Evolutionary conservation across 2,113 vertebrate genomes (phyloP).

Genomic region (Calidris pugnax): DNA sequence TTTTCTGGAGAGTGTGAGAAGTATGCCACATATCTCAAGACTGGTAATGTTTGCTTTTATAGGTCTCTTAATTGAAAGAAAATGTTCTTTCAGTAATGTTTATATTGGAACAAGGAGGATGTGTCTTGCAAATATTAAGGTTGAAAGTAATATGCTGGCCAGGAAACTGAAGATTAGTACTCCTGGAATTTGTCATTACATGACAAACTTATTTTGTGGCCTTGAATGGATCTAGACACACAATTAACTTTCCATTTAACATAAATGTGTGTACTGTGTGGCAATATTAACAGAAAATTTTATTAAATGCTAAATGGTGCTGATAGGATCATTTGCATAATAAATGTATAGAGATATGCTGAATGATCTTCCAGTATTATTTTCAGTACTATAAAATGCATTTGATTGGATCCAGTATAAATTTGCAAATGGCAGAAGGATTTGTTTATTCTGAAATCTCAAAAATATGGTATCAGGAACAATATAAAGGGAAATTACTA

Average conservation of each 20-base stretch:
- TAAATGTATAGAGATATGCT: not conserved
- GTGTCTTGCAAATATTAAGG: not conserved
- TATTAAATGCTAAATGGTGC: not conserved
- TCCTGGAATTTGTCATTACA: not conserved
- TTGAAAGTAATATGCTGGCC: not conserved
- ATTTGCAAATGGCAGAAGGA: not conserved
- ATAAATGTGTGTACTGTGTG: not conserved
- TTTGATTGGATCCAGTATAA: not conserved
- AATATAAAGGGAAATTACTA: not conserved
- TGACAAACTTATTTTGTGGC: not conserved
- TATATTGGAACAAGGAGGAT: not conserved
- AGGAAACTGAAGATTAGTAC: not conserved
- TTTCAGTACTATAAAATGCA: not conserved
- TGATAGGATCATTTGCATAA: not conserved
- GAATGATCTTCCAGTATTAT: not conserved
- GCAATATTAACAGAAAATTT: not conserved
- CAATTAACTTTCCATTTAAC: not conserved
- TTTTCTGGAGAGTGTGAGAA: slow-evolving; percentile 7
- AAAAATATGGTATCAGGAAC: not conserved
- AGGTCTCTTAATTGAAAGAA: slow-evolving; percentile 18
- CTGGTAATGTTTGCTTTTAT: slow-evolving; percentile 2
- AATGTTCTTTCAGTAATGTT: slow-evolving; percentile 5
- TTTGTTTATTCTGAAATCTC: not conserved
- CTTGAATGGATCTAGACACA: not conserved
- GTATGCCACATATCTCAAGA: not conserved